Evolutionary conservation across 2,113 vertebrate genomes (phyloP).

Genomic region (Pterocles orientalis): DNA sequence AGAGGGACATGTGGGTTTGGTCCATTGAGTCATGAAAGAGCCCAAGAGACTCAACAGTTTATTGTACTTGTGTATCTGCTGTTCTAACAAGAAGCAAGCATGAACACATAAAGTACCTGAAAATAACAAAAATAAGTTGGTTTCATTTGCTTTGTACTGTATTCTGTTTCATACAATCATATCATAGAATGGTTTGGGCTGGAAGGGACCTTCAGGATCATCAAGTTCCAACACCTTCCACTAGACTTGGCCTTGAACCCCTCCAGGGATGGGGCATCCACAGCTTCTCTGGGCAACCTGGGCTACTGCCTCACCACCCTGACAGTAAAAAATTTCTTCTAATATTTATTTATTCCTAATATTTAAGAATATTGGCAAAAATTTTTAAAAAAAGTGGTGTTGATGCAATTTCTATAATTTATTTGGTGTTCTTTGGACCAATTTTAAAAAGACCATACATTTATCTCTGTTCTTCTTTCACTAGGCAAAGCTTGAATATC

Average conservation of each 20-base stretch:
- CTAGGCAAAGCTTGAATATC: not conserved
- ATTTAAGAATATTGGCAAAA: not conserved
- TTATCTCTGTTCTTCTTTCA: not conserved
- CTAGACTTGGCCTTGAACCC: too few species aligned
- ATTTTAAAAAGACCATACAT: not conserved
- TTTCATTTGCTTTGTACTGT: not conserved
- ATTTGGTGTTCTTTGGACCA: not conserved
- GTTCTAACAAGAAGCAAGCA: not conserved
- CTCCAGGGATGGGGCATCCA: too few species aligned
- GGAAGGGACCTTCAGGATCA: too few species aligned
- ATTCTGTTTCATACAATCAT: not conserved
- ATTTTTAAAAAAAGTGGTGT: rapidly evolving
- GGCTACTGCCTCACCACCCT: too few species aligned
- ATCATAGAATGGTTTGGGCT: too few species aligned
- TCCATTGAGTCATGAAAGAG: not conserved
- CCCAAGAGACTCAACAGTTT: not conserved
- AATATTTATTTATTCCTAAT: not conserved
- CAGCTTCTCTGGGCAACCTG: too few species aligned
- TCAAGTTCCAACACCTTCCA: too few species aligned
- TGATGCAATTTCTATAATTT: not conserved
- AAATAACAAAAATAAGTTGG: not conserved
- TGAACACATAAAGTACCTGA: not conserved
- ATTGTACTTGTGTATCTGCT: not conserved
- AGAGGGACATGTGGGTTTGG: rapidly evolving
- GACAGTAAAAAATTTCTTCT: too few species aligned